Evolutionary conservation across 1,140 invertebrate genomes (phyloP).

Genomic region (Pantala flavescens): DNA sequence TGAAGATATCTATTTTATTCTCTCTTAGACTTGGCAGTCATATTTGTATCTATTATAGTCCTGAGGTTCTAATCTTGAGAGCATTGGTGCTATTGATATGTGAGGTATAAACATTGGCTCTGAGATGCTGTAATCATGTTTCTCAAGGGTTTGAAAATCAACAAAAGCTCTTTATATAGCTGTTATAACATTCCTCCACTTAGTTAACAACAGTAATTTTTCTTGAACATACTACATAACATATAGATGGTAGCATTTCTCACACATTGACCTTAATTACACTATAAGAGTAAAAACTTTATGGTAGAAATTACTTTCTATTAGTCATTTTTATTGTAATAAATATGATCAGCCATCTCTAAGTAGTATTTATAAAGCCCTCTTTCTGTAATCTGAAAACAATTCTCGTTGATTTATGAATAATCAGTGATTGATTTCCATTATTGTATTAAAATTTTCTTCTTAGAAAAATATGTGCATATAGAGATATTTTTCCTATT

Average conservation of each 20-base stretch:
- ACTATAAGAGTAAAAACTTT: too few relatives aligned
- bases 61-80: background rate
- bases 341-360: too few relatives aligned
- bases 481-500: too few relatives aligned
- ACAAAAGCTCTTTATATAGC: background rate
- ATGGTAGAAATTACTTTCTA: too few relatives aligned
- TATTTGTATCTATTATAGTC: background rate
- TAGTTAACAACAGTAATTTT: background rate
- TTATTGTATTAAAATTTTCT: too few relatives aligned
- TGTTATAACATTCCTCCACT: background rate
- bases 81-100: background rate
- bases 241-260: background rate
- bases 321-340: too few relatives aligned
- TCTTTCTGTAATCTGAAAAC: too few relatives aligned
- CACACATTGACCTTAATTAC: background rate
- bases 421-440: too few relatives aligned
- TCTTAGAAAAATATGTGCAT: too few relatives aligned
- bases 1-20: constrained; percentile 8
- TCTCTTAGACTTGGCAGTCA: background rate
- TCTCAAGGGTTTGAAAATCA: background rate
- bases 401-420: too few relatives aligned
- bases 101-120: background rate
- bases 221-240: background rate
- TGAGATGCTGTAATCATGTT: background rate
- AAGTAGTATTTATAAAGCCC: too few relatives aligned